Base-by-base conservation (phyloP, 1,140 invertebrate species). In the Delia radicum region DNA sequence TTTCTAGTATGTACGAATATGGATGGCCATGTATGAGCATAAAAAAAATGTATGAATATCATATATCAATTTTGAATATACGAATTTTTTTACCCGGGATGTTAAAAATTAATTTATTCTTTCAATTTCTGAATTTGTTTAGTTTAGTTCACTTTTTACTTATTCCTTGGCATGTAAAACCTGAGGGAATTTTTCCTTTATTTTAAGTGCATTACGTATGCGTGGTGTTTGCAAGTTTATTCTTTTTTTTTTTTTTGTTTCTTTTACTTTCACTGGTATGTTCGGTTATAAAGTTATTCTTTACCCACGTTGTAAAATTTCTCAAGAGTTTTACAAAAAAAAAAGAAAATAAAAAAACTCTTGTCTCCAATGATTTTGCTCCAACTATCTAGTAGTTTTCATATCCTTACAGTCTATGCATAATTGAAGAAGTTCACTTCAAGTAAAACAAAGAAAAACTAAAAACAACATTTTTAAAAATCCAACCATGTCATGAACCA, bases 351-450 rank as follows among this genome's bases (percentile, higher is more conserved):
- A 27, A 15, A 67, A 31, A 21, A 10, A 33, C n/a, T n/a, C n/a
- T n/a, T n/a, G n/a, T n/a, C n/a, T n/a, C n/a, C n/a, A n/a, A n/a
- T n/a, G n/a, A n/a, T n/a, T n/a, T n/a, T n/a, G n/a, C n/a, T n/a
- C n/a, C n/a, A n/a, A 55, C 5, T 12, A 69, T 69, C 5, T 21
- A 21, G 15, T 33, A 21, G 21, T 69, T 33, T 69, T 65, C 62
- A 31, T 69, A 18, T 15, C 29, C 7, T 37, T 18, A 31, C 65
- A 69, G 65, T 69, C 65, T 69, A 21, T 69, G 65, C 65, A 69
- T 69, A 69, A 69, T 69, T 69, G 65, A 69, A 69, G 65, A 69
- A 69, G 29, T 69, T 69, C 65, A 69, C 29, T 69, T 69, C 8
- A 55, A 55, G 18, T 10, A 42, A n/a, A n/a, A n/a, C n/a, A n/a